Evolutionary conservation across 2,888 invertebrate species (phyloP).

Genomic region (Tenthredo livida): DNA sequence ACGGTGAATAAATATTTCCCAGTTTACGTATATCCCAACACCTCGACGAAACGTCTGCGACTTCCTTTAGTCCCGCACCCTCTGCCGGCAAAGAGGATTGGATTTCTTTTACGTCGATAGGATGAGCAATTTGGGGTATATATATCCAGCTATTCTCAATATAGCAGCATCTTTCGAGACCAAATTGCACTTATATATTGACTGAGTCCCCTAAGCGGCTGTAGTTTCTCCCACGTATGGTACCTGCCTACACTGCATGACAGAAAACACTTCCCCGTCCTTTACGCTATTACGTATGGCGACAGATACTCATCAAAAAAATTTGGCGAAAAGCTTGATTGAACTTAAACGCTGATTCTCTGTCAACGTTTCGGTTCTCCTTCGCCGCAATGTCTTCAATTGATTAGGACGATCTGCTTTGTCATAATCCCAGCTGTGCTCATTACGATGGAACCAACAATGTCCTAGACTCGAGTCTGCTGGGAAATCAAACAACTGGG

Average conservation of each 20-base stretch:
- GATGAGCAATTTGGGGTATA: constrained; percentile 38
- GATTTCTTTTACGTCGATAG: constrained; percentile 35
- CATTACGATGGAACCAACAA: constrained; percentile 35
- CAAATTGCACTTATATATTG: constrained; percentile 8
- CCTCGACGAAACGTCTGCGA: constrained; percentile 25
- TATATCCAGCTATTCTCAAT: constrained; percentile 6
- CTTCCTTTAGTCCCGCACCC: constrained; percentile 1
- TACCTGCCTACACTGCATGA: neutral
- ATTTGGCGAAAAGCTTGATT: constrained; percentile 16
- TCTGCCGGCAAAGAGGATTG: constrained; percentile 33
- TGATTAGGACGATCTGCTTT: constrained; percentile 29
- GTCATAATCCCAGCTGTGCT: constrained; percentile 44
- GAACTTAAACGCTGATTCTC: constrained; percentile 16
- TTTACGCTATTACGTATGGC: neutral
- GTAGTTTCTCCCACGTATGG: constrained; percentile 3
- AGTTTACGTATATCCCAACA: constrained; percentile 37
- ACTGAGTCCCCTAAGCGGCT: constrained; percentile 16
- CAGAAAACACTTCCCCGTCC: neutral
- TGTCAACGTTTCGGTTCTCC: neutral
- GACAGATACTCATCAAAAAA: neutral
- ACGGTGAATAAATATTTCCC: constrained; percentile 42
- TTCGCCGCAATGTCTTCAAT: neutral
- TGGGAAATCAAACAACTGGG: constrained; percentile 48
- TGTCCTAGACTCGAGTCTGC: constrained; percentile 28
- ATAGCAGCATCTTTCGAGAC: neutral